phyloP scores from a whole-genome alignment of 2,113 vertebrate species.

The Cepphus grylle region DNA sequence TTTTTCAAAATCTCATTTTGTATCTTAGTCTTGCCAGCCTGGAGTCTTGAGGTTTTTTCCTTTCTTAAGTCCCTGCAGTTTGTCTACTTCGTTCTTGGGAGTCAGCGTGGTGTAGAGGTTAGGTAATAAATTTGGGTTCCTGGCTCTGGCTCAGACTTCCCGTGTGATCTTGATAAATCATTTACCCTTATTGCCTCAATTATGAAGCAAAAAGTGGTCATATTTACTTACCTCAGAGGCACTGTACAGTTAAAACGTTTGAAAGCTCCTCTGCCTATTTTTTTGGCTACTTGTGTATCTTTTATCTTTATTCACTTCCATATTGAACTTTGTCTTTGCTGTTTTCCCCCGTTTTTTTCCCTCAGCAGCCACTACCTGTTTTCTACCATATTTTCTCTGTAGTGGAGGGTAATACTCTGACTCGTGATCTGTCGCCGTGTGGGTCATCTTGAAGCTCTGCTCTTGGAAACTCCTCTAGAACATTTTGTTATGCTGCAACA shows the following conservation, averaged over 20 bases:
- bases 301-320: background rate
- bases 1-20: background rate
- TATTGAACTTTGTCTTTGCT: background rate
- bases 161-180: conserved; percentile 38
- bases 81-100: background rate
- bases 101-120: background rate
- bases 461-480: background rate
- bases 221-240: conserved; percentile 35
- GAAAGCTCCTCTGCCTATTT: background rate
- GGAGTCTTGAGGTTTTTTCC: background rate
- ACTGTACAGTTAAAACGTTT: background rate
- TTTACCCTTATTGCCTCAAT: conserved; percentile 45
- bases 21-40: background rate
- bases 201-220: conserved; percentile 20
- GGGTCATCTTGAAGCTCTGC: background rate
- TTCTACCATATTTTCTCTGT: background rate
- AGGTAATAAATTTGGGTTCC: conserved; percentile 26
- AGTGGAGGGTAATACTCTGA: background rate
- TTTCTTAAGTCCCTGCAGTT: background rate
- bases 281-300: background rate
- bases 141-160: conserved; percentile 24
- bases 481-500: background rate
- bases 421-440: background rate
- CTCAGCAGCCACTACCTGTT: background rate
- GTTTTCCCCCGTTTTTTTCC: background rate